These are phyloP conservation scores for Talpa occidentalis DNA, from an alignment of 2,113 vertebrate genomes.

Conservation along the genomic window DNA sequence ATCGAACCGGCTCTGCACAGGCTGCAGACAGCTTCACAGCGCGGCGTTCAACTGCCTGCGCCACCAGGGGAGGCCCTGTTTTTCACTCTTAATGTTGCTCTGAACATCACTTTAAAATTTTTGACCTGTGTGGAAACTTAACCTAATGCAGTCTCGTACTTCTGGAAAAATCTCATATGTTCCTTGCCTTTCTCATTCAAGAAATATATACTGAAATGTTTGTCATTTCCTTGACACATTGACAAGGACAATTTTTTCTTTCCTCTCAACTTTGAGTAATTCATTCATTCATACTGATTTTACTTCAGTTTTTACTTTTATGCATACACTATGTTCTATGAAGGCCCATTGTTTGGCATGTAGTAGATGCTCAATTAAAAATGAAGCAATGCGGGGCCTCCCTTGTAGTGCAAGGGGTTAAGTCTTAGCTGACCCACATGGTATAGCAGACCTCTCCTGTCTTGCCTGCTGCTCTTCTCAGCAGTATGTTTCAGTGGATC, in stretches of 20 bases:
- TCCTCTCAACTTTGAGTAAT: background rate
- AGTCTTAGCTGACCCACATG: too few relatives aligned
- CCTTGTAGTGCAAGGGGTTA: too few relatives aligned
- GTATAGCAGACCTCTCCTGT: too few relatives aligned
- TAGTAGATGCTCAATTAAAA: background rate
- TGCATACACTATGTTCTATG: too few relatives aligned
- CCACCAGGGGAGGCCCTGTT: too few relatives aligned
- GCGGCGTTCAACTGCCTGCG: too few relatives aligned
- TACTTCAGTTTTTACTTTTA: background rate
- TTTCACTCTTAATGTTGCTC: conserved; percentile 22
- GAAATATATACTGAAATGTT: background rate
- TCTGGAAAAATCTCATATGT: background rate
- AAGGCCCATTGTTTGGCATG: background rate
- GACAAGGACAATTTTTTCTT: background rate
- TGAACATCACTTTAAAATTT: background rate
- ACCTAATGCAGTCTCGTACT: background rate
- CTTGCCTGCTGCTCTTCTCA: too few relatives aligned
- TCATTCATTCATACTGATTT: background rate
- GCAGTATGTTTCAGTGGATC: too few relatives aligned
- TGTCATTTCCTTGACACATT: background rate
- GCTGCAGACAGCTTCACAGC: too few relatives aligned
- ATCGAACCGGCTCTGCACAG: too few relatives aligned
- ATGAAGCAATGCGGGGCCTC: background rate
- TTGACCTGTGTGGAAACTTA: background rate
- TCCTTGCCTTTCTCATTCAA: background rate